phyloP scores from a whole-genome alignment of 1,140 invertebrate genomes.

The Drosophila asahinai region DNA sequence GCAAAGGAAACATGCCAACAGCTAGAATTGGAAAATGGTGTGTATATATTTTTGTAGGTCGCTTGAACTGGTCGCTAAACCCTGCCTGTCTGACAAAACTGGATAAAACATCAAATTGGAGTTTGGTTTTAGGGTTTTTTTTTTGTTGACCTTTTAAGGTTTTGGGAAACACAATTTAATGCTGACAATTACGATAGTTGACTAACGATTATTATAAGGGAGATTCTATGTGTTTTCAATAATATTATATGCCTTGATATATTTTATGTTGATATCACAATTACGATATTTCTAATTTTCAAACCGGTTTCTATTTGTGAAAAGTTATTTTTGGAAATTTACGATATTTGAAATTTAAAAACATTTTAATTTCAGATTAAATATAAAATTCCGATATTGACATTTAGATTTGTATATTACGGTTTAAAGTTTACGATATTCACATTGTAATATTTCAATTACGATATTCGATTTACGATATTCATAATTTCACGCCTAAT shows the following conservation, averaged over 20 bases:
- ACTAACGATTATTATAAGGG: neutral
- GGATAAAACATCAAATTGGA: conserved; percentile 6
- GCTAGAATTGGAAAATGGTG: conserved; percentile 48
- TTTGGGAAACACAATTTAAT: neutral
- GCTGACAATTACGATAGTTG: neutral
- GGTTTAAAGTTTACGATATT: neutral
- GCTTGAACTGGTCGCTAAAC: conserved; percentile 72
- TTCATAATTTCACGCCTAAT: neutral
- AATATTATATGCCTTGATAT: neutral
- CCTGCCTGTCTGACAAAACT: conserved; percentile 4
- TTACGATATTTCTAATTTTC: neutral
- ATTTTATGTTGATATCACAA: no score
- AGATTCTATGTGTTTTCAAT: neutral
- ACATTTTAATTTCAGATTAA: no score
- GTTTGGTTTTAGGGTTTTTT: neutral
- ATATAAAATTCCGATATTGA: no score
- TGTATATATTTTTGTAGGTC: conserved; percentile 51
- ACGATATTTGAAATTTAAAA: neutral
- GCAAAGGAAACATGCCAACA: conserved; percentile 72
- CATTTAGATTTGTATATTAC: no score
- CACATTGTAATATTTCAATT: neutral
- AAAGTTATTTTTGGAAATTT: neutral
- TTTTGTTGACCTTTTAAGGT: neutral
- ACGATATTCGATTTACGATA: neutral
- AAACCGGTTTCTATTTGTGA: neutral